Base-by-base conservation (phyloP, 2,888 invertebrate species). In the Tenthredo mesomela region DNA sequence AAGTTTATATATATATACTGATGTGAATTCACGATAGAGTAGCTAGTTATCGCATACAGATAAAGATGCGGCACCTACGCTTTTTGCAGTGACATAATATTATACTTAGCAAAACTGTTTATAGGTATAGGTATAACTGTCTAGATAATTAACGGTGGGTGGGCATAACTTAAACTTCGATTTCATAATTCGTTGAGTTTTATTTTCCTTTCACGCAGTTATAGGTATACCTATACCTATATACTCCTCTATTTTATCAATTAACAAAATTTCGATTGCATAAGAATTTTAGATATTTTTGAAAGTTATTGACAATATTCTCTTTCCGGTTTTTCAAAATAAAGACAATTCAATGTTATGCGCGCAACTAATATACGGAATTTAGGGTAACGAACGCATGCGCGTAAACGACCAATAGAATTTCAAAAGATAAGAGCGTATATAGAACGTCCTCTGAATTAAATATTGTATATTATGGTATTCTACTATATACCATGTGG, bases 1-100 rank as follows among this genome's bases (percentile, higher is more conserved):
- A 21, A 40, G 61, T 61, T 33, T 70, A n/a, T 80, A 29, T 29
- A 29, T 33, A 70, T 82, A 70, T 82, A 82, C 67, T 70, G 82
- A 82, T 82, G 50, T 3, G 18, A 82, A 67, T 82, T 70, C 67
- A 37, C 43, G 82, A 70, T 70, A 82, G 70, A 82, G 47, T 33
- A 15, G 18, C 71, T 82, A n/a, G n/a, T 82, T 82, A 82, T 82
- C 82, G 70, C 21, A 18, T 15, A 18, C 2, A 43, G 82, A 67
- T 67, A 67, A 67, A 70, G 67, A 82, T 82, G 29, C 29, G 67
- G 47, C 82, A 82, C 47, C 82, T 82, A 82, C 67, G 50, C 70
- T 47, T 78, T 84, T 78, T 33, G 78, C 77, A 29, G 47, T 40
- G 33, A 33, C 78, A 54, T n/a, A 25, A 29, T 21, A 18, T 37